phyloP scores from a whole-genome alignment of 2,113 vertebrate species.

The Amblyopsis rosae region DNA sequence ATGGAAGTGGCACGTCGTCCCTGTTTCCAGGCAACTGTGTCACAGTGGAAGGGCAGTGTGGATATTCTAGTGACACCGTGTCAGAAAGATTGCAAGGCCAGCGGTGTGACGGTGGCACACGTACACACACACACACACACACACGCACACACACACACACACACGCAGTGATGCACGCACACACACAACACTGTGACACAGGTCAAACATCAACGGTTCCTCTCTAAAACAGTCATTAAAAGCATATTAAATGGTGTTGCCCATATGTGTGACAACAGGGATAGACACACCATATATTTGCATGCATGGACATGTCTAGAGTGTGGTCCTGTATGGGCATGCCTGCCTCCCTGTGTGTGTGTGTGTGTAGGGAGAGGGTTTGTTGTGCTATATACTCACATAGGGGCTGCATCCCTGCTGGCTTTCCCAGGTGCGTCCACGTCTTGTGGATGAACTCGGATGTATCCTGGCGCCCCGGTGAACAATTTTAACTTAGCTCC shows the following conservation, averaged over 20 bases:
- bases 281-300: neutral
- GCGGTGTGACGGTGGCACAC: slow-evolving; percentile 35
- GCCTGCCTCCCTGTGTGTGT: neutral
- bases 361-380: neutral
- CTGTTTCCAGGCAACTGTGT: slow-evolving; percentile 70
- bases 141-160: slow-evolving; percentile 1
- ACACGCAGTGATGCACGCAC: neutral
- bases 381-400: slow-evolving; percentile 67
- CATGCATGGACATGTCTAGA: neutral
- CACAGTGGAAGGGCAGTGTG: slow-evolving; percentile 53
- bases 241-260: neutral
- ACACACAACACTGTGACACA: slow-evolving; percentile 7
- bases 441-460: slow-evolving; percentile 56
- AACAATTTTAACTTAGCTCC: slow-evolving; percentile 67
- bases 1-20: slow-evolving; percentile 58
- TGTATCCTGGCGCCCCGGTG: slow-evolving; percentile 59
- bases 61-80: slow-evolving; percentile 57
- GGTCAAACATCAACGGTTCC: slow-evolving; percentile 16
- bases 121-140: slow-evolving; percentile 1
- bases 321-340: slow-evolving; percentile 2
- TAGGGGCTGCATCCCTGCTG: slow-evolving; percentile 62
- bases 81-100: slow-evolving; percentile 62
- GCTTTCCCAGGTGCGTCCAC: slow-evolving; percentile 63
- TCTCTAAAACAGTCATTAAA: slow-evolving; percentile 4
- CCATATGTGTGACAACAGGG: neutral